Conservation (phyloP, 2,113 vertebrate species). For the Menidia beryllina region DNA sequence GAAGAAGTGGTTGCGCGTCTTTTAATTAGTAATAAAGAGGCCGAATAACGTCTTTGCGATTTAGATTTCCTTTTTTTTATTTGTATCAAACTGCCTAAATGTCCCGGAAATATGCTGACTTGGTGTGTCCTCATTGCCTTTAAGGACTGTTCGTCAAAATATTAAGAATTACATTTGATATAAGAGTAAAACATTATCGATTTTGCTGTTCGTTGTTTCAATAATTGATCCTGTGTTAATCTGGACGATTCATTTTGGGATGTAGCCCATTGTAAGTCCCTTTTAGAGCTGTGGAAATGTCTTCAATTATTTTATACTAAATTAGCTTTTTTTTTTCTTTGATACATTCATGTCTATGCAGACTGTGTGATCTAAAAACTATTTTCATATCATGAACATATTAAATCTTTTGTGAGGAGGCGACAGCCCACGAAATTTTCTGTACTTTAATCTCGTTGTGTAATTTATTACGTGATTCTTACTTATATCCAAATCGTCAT, state of each 20-base stretch:
- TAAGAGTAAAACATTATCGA: not conserved
- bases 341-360: too few species aligned
- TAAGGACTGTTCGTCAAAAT: not conserved
- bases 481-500: not conserved
- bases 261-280: too few species aligned
- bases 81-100: too few species aligned
- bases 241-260: not conserved
- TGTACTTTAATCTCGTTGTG: not conserved
- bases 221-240: not conserved
- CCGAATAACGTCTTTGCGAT: slow-evolving; percentile 29
- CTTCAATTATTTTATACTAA: not conserved
- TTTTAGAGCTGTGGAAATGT: not conserved
- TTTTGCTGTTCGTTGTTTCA: not conserved
- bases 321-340: too few species aligned
- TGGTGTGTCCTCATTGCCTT: not conserved
- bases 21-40: slow-evolving; percentile 69
- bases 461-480: not conserved
- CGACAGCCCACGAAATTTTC: not conserved
- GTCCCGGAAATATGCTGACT: not conserved
- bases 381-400: not conserved
- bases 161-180: not conserved
- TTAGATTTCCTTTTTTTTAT: not conserved
- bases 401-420: not conserved
- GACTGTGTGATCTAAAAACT: too few species aligned
- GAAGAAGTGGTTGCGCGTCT: slow-evolving; percentile 58